phyloP scores from a whole-genome alignment of 2,113 vertebrate species.

The Sisor rabdophorus region DNA sequence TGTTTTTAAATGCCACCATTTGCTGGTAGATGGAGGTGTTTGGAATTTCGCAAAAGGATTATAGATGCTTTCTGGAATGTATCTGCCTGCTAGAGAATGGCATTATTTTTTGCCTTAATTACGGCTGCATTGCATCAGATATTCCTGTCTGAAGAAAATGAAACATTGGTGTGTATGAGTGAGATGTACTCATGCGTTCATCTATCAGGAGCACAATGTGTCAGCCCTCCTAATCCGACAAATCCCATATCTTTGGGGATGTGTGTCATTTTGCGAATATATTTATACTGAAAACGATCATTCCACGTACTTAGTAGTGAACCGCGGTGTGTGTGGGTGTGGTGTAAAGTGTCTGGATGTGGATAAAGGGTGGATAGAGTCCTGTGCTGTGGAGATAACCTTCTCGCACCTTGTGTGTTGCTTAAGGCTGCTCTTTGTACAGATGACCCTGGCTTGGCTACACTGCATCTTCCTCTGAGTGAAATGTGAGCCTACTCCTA shows the following conservation, averaged over 20 bases:
- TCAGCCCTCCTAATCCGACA: constrained; percentile 41
- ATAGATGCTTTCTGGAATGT: constrained; percentile 47
- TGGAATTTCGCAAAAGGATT: constrained; percentile 55
- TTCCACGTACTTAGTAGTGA: constrained; percentile 28
- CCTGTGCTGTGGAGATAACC: constrained; percentile 51
- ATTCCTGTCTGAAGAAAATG: constrained; percentile 48
- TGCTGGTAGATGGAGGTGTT: constrained; percentile 49
- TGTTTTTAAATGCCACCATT: constrained; percentile 37
- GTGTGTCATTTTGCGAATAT: constrained; percentile 26
- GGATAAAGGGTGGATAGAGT: constrained; percentile 37
- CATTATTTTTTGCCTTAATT: constrained; percentile 56
- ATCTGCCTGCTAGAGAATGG: constrained; percentile 51
- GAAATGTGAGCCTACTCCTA: constrained; percentile 57
- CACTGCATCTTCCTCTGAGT: constrained; percentile 36
- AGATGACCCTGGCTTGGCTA: constrained; percentile 52
- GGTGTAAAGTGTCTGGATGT: constrained; percentile 39
- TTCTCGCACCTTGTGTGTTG: constrained; percentile 46
- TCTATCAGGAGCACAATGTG: constrained; percentile 46
- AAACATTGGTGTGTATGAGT: constrained; percentile 44
- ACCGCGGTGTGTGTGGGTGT: constrained; percentile 32
- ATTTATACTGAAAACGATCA: constrained; percentile 39
- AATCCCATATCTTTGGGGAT: constrained; percentile 49
- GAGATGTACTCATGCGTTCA: constrained; percentile 43
- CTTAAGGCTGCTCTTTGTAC: constrained; percentile 46
- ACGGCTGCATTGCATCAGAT: constrained; percentile 61